Conservation (phyloP, 2,888 invertebrate species). For the Dryobota labecula region DNA sequence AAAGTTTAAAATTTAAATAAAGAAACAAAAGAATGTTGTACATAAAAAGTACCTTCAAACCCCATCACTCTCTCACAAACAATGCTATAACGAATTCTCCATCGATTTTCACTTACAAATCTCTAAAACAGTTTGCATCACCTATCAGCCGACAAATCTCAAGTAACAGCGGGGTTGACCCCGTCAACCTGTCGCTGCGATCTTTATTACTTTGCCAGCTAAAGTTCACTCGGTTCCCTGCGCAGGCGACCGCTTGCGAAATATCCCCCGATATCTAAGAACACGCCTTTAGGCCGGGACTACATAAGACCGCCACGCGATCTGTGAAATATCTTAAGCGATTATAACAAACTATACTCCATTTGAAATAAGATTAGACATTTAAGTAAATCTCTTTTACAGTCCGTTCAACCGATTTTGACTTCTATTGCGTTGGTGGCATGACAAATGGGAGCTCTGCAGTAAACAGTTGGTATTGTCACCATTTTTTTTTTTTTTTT, state of each 20-base stretch:
- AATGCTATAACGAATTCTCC: slow-evolving; percentile 23
- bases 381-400: too few species aligned
- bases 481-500: too few species aligned
- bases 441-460: too few species aligned
- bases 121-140: slow-evolving; percentile 49
- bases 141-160: slow-evolving; percentile 55
- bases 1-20: too few species aligned
- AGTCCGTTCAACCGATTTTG: too few species aligned
- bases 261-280: slow-evolving; percentile 55
- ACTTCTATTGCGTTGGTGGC: too few species aligned
- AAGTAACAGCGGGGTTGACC: slow-evolving; percentile 54
- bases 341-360: background rate
- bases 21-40: background rate
- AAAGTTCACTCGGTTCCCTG: slow-evolving; percentile 79
- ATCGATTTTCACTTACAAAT: slow-evolving; percentile 49
- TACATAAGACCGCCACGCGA: slow-evolving; percentile 10
- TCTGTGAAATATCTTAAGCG: background rate
- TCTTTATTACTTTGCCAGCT: slow-evolving; percentile 64
- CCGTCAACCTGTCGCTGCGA: slow-evolving; percentile 74
- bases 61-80: slow-evolving; percentile 5
- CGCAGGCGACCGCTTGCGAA: slow-evolving; percentile 70
- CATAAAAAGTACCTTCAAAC: background rate
- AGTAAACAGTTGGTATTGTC: too few species aligned
- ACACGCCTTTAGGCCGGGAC: slow-evolving; percentile 36
- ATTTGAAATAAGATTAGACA: too few species aligned